phyloP scores from a whole-genome alignment of 2,888 invertebrate genomes.

The Rutpela maculata region DNA sequence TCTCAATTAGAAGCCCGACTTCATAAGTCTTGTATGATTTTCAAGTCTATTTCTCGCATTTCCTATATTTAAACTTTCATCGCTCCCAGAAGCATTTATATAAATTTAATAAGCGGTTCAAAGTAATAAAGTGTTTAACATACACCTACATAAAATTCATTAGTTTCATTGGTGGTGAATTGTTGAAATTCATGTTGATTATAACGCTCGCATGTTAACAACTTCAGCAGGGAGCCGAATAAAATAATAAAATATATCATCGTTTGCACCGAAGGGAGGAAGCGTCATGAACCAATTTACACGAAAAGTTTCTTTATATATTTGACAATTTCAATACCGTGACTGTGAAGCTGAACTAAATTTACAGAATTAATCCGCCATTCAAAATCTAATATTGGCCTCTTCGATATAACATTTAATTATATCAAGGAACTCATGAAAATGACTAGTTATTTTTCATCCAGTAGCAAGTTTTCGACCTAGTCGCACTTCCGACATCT shows the following conservation, averaged over 20 bases:
- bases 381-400: background rate
- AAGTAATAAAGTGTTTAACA: constrained; percentile 44
- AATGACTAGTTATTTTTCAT: too few relatives aligned
- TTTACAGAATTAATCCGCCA: background rate
- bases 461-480: too few relatives aligned
- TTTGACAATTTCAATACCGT: background rate
- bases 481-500: too few relatives aligned
- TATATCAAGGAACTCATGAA: background rate
- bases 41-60: constrained; percentile 6
- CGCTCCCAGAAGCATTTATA: constrained; percentile 1
- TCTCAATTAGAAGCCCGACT: constrained; percentile 62
- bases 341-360: background rate
- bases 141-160: constrained; percentile 47
- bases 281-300: constrained; percentile 47
- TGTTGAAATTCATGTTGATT: constrained; percentile 50
- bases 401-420: background rate
- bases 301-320: constrained; percentile 44
- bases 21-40: constrained; percentile 46
- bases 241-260: constrained; percentile 52
- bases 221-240: constrained; percentile 52
- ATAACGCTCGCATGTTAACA: constrained; percentile 55
- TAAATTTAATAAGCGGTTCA: background rate
- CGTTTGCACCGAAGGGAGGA: constrained; percentile 34
- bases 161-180: constrained; percentile 44
- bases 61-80: background rate